Conservation (phyloP, 2,113 vertebrate genomes). For the Erpornis zantholeuca region DNA sequence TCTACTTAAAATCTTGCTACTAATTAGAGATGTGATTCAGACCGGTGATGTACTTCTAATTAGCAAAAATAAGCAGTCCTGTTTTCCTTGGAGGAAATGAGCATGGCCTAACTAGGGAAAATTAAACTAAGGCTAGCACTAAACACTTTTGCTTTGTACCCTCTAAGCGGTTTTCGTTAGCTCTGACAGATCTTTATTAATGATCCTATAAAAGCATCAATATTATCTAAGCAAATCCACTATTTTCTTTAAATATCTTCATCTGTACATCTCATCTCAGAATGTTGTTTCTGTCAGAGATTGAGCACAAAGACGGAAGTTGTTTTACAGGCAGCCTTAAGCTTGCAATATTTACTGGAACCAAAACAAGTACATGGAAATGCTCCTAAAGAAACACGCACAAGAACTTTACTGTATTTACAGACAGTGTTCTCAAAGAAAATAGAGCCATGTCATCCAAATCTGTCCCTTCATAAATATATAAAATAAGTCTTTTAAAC, state of each 20-base stretch:
- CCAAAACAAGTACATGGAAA: neutral
- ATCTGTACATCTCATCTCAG: neutral
- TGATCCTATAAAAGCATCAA: neutral
- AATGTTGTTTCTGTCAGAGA: constrained; percentile 10
- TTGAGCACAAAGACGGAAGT: neutral
- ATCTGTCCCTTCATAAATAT: neutral
- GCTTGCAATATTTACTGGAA: neutral
- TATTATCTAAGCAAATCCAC: constrained; percentile 46
- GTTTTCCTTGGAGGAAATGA: constrained; percentile 31
- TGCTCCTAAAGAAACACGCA: neutral
- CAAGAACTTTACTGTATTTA: neutral
- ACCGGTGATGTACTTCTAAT: constrained; percentile 45
- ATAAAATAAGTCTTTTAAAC: neutral
- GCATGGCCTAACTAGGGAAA: neutral
- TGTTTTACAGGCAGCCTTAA: neutral
- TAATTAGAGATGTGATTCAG: constrained; percentile 39
- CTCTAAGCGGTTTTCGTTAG: constrained; percentile 7
- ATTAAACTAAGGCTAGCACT: neutral
- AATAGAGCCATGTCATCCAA: neutral
- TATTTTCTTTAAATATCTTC: constrained; percentile 1
- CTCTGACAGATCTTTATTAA: constrained; percentile 40
- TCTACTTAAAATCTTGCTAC: constrained; percentile 5
- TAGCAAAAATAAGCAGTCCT: constrained; percentile 53
- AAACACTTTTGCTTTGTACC: constrained; percentile 13
- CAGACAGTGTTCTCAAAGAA: neutral